Evolutionary conservation across 2,113 vertebrate species (phyloP), one percentile per base, ranked within the genome.

Genomic region (Ancistrus triradiatus): DNA sequence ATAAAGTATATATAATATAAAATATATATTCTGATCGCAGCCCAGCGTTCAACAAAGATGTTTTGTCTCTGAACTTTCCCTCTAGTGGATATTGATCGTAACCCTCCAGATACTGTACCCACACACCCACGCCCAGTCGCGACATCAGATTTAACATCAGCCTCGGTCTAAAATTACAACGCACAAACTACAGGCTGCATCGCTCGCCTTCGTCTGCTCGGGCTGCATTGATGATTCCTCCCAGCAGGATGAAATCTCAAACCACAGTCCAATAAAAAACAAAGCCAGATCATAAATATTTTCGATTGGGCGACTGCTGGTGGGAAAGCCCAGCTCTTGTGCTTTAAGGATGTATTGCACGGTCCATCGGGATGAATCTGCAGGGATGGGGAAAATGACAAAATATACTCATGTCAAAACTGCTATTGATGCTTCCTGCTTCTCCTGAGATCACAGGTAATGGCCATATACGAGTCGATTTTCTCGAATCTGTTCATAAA

Each of bases 181-280:
- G n/a, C n/a, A n/a, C n/a, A n/a, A n/a, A n/a, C n/a, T n/a, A n/a
- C n/a, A n/a, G n/a, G n/a, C n/a, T n/a, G n/a, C n/a, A n/a, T 31
- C 35, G 46, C 21, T 46, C 37, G 28, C 63, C 52, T 62, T 49
- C 58, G 42, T 65, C 6, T 55, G 40, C 19, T 17, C 52, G 3
- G 19, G 17, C 28, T 63, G 58, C 63, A 47, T 63, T 40, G 24
- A 62, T 56, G 59, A 67, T 59, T 51, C 51, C 58, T 67, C 47
- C 58, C 40, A 40, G 49, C 64, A 33, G 46, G 59, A 56, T 44
- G 46, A 68, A 58, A 51, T 52, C 64, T 63, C 70, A 68, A 72
- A 72, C 28, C 64, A 46, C 64, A 72, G 52, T 72, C 63, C 60
- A 72, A 72, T 72, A 72, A 72, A 66, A 68, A 63, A 63, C 46